Percentiles rank a stretch among this genome's conserved stretches.
These are phyloP conservation scores for Cyrtonyx montezumae DNA, from an alignment of 2,113 vertebrate genomes.

Conservation along the genomic window DNA sequence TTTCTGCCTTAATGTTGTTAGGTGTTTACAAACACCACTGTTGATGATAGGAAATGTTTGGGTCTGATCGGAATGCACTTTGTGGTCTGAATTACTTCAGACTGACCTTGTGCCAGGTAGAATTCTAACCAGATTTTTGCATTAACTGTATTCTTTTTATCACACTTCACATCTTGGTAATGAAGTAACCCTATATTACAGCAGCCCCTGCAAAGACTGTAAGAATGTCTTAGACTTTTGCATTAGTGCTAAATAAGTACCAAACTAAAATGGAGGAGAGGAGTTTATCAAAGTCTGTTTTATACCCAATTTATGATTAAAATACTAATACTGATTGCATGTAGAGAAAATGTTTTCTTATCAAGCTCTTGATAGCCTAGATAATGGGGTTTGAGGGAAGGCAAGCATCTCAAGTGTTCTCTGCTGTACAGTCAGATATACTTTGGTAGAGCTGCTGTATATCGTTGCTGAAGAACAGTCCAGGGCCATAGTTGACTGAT, in stretches of 20 bases:
- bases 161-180: background rate
- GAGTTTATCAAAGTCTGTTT: background rate
- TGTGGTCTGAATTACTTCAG: background rate
- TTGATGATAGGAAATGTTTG: background rate
- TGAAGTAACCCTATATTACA: too few species aligned
- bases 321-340: background rate
- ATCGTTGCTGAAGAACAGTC: rapidly evolving
- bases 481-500: rapidly evolving
- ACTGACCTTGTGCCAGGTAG: background rate
- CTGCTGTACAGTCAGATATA: background rate
- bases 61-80: background rate
- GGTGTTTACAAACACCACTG: rapidly evolving
- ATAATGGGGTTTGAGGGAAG: background rate
- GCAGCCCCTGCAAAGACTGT: background rate
- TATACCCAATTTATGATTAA: background rate
- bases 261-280: background rate
- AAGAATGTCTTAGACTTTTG: background rate
- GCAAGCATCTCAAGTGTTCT: background rate
- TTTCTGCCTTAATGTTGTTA: background rate
- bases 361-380: rapidly evolving
- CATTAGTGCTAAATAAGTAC: background rate
- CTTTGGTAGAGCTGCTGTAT: rapidly evolving
- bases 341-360: background rate
- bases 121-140: background rate
- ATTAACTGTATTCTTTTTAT: background rate